These are phyloP conservation scores for Mastacembelus armatus DNA, from an alignment of 2,797 vertebrate species.

Conservation along the genomic window DNA sequence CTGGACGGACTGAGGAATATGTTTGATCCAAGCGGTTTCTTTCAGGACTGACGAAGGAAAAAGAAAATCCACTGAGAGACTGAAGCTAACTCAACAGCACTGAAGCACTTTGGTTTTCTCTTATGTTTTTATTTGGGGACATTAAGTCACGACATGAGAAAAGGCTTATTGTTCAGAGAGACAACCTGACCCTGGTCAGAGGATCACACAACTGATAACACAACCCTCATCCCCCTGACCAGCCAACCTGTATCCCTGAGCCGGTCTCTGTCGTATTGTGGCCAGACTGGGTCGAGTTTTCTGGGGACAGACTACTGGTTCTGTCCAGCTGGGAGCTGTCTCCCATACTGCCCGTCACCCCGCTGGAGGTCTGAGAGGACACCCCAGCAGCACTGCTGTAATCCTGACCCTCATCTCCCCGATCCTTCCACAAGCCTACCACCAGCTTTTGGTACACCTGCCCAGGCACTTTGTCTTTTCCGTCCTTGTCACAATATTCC, in stretches of 20 bases:
- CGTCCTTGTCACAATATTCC: constrained; percentile 23
- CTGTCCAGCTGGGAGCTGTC: constrained; percentile 64
- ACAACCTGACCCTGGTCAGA: not conserved
- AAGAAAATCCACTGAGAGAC: no score
- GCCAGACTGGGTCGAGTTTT: constrained; percentile 76
- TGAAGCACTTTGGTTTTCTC: not conserved
- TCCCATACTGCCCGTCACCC: constrained; percentile 77
- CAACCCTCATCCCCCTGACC: not conserved
- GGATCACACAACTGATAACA: not conserved
- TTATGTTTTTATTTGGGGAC: no score
- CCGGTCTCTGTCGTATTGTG: constrained; percentile 62
- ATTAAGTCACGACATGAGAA: not conserved
- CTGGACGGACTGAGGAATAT: no score
- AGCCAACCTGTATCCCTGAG: constrained; percentile 76
- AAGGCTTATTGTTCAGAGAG: not conserved
- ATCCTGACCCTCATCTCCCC: constrained; percentile 60
- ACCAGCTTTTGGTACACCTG: constrained; percentile 22
- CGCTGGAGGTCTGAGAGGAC: constrained; percentile 81
- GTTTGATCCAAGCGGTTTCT: no score
- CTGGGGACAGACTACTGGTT: constrained; percentile 71
- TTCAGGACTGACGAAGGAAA: no score
- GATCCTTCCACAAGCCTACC: constrained; percentile 18
- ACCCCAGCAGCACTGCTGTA: constrained; percentile 42
- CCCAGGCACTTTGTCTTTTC: not conserved
- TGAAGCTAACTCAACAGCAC: not conserved